A percentile compares a stretch with the other conserved stretches of the same genome.
phyloP scores from a whole-genome alignment of 2,797 vertebrate genomes.

The Takifugu ocellatus region DNA sequence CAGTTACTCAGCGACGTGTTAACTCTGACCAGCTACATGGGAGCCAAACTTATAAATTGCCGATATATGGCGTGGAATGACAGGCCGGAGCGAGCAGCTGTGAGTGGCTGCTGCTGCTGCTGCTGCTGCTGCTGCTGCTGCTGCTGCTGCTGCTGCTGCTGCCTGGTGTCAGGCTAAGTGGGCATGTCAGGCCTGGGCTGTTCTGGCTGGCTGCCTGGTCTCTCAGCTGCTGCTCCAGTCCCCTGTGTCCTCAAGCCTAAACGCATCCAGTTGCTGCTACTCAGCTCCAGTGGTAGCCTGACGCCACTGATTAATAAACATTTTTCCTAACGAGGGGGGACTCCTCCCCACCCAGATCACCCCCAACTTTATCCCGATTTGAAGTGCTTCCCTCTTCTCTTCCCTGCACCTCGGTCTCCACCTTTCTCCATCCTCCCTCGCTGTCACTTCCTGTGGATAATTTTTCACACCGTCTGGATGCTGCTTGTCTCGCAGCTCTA shows the following conservation, averaged over 20 bases:
- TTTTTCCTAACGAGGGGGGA: slow-evolving; percentile 49
- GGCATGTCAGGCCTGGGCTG: slow-evolving; percentile 61
- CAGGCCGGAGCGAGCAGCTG: slow-evolving; percentile 34
- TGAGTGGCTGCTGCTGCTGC: slow-evolving; percentile 45
- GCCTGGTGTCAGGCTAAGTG: slow-evolving; percentile 67
- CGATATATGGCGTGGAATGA: slow-evolving; percentile 23
- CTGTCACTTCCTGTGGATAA: slow-evolving; percentile 40
- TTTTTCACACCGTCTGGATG: slow-evolving; percentile 13
- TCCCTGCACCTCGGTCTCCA: slow-evolving; percentile 32
- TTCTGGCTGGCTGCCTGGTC: slow-evolving; percentile 69
- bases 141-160: slow-evolving; percentile 45
- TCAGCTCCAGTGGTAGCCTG: slow-evolving; percentile 56
- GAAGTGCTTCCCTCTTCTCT: slow-evolving; percentile 6
- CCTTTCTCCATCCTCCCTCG: slow-evolving; percentile 48
- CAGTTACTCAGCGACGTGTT: slow-evolving; percentile 11
- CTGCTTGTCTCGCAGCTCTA: not conserved
- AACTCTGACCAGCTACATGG: slow-evolving; percentile 21
- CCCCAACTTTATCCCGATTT: slow-evolving; percentile 13
- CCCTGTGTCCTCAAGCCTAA: slow-evolving; percentile 67
- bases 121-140: slow-evolving; percentile 23
- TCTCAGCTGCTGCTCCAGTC: slow-evolving; percentile 67
- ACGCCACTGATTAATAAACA: slow-evolving; percentile 66
- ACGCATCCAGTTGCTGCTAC: slow-evolving; percentile 68
- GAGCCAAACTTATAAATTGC: slow-evolving; percentile 24
- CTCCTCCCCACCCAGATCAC: slow-evolving; percentile 17